Evolutionary conservation across 2,113 vertebrate species (phyloP).

Genomic region (Brachypodius melanocephalos): DNA sequence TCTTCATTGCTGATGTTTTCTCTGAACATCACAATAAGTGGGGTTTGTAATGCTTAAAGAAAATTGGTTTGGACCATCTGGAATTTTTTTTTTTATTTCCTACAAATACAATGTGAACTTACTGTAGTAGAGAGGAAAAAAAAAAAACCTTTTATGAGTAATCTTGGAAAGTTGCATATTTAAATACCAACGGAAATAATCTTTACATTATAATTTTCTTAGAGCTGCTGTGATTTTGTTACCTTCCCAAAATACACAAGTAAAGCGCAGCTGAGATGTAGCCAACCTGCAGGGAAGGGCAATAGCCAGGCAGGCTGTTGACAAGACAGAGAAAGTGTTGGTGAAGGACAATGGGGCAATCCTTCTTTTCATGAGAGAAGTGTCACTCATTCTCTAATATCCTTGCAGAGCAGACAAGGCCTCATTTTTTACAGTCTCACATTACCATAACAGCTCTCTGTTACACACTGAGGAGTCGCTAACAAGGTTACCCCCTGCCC

Average conservation of each 20-base stretch:
- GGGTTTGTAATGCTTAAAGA: neutral
- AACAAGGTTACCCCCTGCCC: slow-evolving; percentile 30
- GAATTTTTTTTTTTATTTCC: neutral
- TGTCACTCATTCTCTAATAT: slow-evolving; percentile 16
- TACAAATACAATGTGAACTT: fast-evolving
- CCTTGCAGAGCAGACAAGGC: slow-evolving; percentile 26
- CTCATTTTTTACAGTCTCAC: neutral
- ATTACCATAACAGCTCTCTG: slow-evolving; percentile 42
- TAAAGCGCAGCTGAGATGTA: neutral
- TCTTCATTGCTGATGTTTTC: neutral
- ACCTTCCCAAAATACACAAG: neutral
- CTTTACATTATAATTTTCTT: neutral
- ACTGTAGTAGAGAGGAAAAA: neutral
- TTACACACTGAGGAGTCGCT: neutral
- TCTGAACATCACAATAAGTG: neutral
- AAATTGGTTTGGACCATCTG: neutral
- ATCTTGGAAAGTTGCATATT: neutral
- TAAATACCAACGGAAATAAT: neutral
- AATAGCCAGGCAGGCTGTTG: neutral
- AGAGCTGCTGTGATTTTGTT: neutral
- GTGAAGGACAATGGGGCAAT: slow-evolving; percentile 28
- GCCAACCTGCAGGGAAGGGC: neutral
- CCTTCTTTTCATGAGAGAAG: neutral
- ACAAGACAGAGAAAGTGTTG: slow-evolving; percentile 8
- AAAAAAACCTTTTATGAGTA: neutral